Conservation (phyloP, 1,140 invertebrate species). For the Leptoteleia sp. region DNA sequence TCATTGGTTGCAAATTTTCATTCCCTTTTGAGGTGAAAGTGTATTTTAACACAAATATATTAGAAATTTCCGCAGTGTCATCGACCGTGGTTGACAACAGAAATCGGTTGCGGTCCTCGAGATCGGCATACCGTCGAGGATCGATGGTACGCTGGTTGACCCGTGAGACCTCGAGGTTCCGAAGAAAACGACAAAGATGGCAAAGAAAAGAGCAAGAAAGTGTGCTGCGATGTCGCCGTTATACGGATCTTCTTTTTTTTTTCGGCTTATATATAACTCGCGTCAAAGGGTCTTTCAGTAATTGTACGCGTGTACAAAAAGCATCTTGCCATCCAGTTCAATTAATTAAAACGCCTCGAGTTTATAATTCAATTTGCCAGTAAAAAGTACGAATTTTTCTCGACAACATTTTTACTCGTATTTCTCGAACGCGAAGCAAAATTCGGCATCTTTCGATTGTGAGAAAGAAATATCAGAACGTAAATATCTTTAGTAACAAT, state of each 20-base stretch:
- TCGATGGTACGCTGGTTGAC: conserved; percentile 52
- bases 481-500: too few relatives aligned
- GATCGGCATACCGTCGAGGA: conserved; percentile 52
- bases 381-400: not conserved
- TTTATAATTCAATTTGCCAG: conserved; percentile 15
- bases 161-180: conserved; percentile 35
- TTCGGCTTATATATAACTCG: conserved; percentile 35
- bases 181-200: conserved; percentile 56
- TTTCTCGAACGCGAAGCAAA: conserved; percentile 1
- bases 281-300: conserved; percentile 32
- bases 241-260: conserved; percentile 50
- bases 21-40: not conserved
- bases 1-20: too few relatives aligned
- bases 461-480: too few relatives aligned
- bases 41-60: conserved; percentile 1
- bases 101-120: conserved; percentile 43
- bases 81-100: conserved; percentile 48
- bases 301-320: conserved; percentile 9
- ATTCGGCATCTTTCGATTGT: conserved; percentile 18
- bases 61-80: conserved; percentile 34
- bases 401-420: conserved; percentile 7
- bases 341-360: conserved; percentile 12
- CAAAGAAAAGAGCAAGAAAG: conserved; percentile 46
- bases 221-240: conserved; percentile 43
- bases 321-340: not conserved